Conservation (phyloP, 2,888 invertebrate species). For the Papilio elwesi region DNA sequence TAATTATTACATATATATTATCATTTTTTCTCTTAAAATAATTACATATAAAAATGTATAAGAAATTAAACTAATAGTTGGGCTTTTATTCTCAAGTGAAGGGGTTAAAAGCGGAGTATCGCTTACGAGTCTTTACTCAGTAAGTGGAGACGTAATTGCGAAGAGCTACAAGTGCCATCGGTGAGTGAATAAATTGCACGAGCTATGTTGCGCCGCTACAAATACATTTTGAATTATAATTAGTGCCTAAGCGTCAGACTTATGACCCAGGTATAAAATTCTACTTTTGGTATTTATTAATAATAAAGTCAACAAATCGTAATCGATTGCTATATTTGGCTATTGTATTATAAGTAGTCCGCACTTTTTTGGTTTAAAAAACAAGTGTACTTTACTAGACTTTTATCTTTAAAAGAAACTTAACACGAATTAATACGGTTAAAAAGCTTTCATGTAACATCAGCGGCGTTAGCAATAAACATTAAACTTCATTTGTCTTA, state of each 20-base stretch:
- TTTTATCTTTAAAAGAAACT: too few species aligned
- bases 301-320: too few species aligned
- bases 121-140: conserved; percentile 46
- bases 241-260: neutral
- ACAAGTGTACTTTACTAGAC: too few species aligned
- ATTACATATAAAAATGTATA: neutral
- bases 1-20: too few species aligned
- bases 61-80: conserved; percentile 28
- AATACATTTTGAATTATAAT: neutral
- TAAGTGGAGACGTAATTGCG: conserved; percentile 58
- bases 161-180: conserved; percentile 68
- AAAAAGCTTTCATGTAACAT: too few species aligned
- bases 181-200: conserved; percentile 40
- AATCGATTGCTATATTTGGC: too few species aligned
- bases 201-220: conserved; percentile 5
- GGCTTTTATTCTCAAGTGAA: conserved; percentile 22
- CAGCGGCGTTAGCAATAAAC: too few species aligned
- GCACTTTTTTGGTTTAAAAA: too few species aligned
- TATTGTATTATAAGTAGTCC: too few species aligned
- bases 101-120: conserved; percentile 53
- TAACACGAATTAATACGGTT: too few species aligned
- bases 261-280: neutral
- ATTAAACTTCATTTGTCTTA: too few species aligned
- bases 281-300: neutral
- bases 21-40: neutral